A percentile compares a stretch with the other conserved stretches of the same genome.
These are phyloP conservation scores for Pseudomugil tenellus DNA, from an alignment of 2,797 vertebrate genomes.

Conservation along the genomic window DNA sequence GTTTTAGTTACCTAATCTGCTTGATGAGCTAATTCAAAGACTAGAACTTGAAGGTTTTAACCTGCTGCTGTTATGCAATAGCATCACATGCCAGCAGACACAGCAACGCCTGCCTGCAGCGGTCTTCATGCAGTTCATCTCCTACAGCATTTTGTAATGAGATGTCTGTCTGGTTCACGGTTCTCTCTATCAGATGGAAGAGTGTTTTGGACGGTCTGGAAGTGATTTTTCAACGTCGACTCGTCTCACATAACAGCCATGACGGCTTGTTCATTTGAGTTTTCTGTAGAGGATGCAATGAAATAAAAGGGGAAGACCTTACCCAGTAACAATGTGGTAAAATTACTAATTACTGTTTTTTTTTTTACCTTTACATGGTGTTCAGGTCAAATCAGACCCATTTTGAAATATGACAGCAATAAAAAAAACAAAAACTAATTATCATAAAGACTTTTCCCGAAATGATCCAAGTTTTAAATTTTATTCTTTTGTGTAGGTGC, in stretches of 20 bases:
- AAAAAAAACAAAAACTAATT: no score
- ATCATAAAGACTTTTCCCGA: neutral
- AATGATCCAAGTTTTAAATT: neutral
- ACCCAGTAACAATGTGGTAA: slow-evolving; percentile 40
- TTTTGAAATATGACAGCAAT: neutral
- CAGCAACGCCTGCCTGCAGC: neutral
- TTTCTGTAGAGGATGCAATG: slow-evolving; percentile 27
- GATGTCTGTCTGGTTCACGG: slow-evolving; percentile 46
- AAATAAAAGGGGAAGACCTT: slow-evolving; percentile 11
- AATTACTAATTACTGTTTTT: slow-evolving; percentile 23
- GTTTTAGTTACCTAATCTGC: slow-evolving; percentile 39
- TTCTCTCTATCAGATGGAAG: slow-evolving; percentile 41
- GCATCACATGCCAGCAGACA: slow-evolving; percentile 15
- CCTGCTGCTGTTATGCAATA: slow-evolving; percentile 48
- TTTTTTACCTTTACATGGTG: slow-evolving; percentile 6
- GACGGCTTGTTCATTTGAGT: slow-evolving; percentile 37
- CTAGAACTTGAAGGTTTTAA: slow-evolving; percentile 23
- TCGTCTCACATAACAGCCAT: slow-evolving; percentile 59
- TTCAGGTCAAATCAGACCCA: neutral
- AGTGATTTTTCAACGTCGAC: slow-evolving; percentile 44
- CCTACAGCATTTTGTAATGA: slow-evolving; percentile 18
- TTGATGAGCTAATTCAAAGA: slow-evolving; percentile 39
- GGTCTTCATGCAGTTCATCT: slow-evolving; percentile 13
- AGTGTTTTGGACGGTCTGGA: slow-evolving; percentile 47
- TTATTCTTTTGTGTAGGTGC: no score